phyloP scores from a whole-genome alignment of 2,797 vertebrate species.

The Thunnus albacares region DNA sequence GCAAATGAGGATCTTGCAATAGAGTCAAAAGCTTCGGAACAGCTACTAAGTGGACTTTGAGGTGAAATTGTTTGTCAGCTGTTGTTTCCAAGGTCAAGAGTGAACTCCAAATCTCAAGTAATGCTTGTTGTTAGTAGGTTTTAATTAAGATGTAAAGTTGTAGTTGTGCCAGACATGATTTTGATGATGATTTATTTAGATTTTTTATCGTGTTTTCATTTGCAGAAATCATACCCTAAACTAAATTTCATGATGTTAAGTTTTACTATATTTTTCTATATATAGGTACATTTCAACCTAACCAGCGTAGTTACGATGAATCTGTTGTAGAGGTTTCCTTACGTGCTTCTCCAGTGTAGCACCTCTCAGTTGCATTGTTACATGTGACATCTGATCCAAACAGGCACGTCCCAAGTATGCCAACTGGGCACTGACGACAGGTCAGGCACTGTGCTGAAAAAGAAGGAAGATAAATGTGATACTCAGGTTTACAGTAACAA shows the following conservation, averaged over 20 bases:
- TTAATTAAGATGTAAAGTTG: too few relatives aligned
- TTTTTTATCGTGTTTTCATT: background rate
- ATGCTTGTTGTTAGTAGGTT: too few relatives aligned
- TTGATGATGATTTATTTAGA: background rate
- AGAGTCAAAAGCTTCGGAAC: too few relatives aligned
- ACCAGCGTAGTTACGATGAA: too few relatives aligned
- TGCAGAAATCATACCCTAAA: background rate
- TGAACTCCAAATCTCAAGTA: too few relatives aligned
- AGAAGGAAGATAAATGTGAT: background rate
- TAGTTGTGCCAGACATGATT: background rate
- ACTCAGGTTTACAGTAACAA: background rate
- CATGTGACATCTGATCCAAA: conserved; percentile 29
- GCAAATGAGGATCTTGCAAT: too few relatives aligned
- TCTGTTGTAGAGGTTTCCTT: conserved; percentile 29
- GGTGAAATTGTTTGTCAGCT: too few relatives aligned
- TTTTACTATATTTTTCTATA: background rate
- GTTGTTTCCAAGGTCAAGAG: too few relatives aligned
- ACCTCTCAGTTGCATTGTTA: conserved; percentile 51
- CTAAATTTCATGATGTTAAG: background rate
- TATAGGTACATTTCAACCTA: background rate
- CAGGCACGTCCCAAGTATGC: conserved; percentile 45
- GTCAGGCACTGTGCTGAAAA: conserved; percentile 62
- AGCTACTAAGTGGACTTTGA: too few relatives aligned
- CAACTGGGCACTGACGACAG: conserved; percentile 58
- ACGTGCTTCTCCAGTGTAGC: conserved; percentile 65